These are phyloP conservation scores for Dasyprocta punctata DNA, from an alignment of 2,113 vertebrate species.

Conservation along the genomic window DNA sequence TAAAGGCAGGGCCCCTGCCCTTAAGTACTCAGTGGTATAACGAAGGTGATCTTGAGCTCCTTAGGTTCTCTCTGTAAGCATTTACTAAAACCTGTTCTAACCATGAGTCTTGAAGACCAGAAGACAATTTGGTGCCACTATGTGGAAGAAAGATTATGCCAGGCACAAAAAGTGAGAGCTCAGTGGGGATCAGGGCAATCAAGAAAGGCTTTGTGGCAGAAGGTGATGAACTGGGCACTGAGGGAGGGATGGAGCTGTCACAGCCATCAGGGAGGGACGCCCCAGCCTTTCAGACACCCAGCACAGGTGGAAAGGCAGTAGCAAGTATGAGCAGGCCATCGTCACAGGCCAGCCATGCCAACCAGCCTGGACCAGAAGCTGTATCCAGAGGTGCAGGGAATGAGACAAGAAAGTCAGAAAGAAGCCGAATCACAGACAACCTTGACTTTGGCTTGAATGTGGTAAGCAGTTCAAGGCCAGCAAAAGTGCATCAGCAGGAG, in stretches of 20 bases:
- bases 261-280: not conserved
- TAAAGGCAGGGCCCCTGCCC: no score
- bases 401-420: not conserved
- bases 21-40: not conserved
- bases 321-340: not conserved
- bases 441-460: not conserved
- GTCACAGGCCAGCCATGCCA: not conserved
- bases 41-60: not conserved
- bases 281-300: no score
- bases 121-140: not conserved
- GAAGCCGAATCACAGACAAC: not conserved
- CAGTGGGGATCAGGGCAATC: not conserved
- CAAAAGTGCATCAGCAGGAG: not conserved
- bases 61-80: not conserved
- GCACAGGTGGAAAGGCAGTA: not conserved
- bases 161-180: not conserved
- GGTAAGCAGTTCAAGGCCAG: not conserved
- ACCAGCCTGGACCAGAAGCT: not conserved
- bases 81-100: not conserved
- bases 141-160: not conserved
- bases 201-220: not conserved
- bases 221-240: not conserved
- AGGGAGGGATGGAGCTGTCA: fast-evolving
- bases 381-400: not conserved
- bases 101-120: not conserved